Base-by-base conservation (phyloP, 2,113 vertebrate genomes). In the Hemiprocne comata region DNA sequence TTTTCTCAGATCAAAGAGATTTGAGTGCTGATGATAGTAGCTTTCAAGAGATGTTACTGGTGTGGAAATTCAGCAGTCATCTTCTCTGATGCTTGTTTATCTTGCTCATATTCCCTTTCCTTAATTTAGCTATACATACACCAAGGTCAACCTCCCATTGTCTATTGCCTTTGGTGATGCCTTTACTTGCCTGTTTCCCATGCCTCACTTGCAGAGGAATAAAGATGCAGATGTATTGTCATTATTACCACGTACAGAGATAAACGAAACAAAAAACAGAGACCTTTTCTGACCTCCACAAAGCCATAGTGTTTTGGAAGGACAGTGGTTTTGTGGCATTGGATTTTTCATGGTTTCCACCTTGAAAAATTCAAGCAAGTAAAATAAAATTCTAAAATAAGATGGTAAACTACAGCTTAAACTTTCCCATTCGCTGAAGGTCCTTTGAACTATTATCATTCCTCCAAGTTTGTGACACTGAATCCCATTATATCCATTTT, bases 1-100 rank as follows among this genome's bases (percentile, higher is more conserved):
- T 88, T 80, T 92, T 84, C 61, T 58, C 79, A 92, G 76, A 92
- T 93, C 85, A 94, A 95, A 94, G 79, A 81, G 65, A 75, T 81
- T 44, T 84, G 79, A 88, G 55, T 74, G 33, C 29, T 77, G 64
- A 79, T 91, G 77, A 72, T 84, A 87, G 61, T 2, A 80, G 75
- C 83, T 93, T 96, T 90, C 69, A 81, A 84, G 76, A 87, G 85
- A 93, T 34, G 18, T 53, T 86, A 86, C 79, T 88, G 40, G 44
- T 94, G 57, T 64, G 57, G 88, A 94, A 96, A 93, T 81, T 90
- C 86, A 92, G 76, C 88, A 91, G 51, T 38, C 23, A 3, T 70
- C 75, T 84, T 90, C 57, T 42, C 4, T 3, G 57, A 75, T 81
- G 55, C 38, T 84, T 95, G 64, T 85, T 96, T 90, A 44, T 92